A percentile compares a stretch with the other conserved stretches of the same genome.
These are phyloP conservation scores for Leuciscus waleckii DNA, from an alignment of 2,797 vertebrate species.

Conservation along the genomic window DNA sequence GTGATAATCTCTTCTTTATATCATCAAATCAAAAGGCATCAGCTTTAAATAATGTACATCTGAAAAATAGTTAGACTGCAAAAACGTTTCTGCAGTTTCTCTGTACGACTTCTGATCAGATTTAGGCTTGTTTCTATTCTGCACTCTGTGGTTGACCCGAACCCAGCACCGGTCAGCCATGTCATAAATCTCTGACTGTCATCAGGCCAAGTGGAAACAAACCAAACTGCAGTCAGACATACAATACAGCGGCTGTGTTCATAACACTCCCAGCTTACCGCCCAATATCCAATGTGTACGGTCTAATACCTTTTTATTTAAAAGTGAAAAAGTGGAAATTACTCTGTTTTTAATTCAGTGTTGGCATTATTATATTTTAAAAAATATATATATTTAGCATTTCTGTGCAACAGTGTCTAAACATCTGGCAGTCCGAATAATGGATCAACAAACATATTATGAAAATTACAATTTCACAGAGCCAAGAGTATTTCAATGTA, in stretches of 20 bases:
- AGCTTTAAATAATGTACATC: not conserved
- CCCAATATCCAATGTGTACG: not conserved
- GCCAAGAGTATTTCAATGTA: not conserved
- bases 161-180: not conserved
- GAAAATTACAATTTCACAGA: not conserved
- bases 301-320: not conserved
- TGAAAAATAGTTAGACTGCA: not conserved
- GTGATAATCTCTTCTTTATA: not conserved
- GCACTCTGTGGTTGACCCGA: conserved; percentile 28
- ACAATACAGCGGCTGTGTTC: not conserved
- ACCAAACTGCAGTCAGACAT: not conserved
- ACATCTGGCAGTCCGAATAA: not conserved
- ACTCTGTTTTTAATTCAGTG: too few relatives aligned
- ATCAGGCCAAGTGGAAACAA: not conserved
- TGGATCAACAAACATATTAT: not conserved
- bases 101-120: not conserved
- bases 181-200: conserved; percentile 19
- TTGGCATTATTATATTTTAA: too few relatives aligned
- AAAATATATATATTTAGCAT: not conserved
- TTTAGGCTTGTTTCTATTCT: conserved; percentile 16
- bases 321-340: not conserved
- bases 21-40: not conserved
- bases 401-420: not conserved
- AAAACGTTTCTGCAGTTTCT: not conserved
- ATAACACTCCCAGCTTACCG: not conserved